Evolutionary conservation across 2,113 vertebrate genomes (phyloP).

Genomic region (Phaetusa simplex): DNA sequence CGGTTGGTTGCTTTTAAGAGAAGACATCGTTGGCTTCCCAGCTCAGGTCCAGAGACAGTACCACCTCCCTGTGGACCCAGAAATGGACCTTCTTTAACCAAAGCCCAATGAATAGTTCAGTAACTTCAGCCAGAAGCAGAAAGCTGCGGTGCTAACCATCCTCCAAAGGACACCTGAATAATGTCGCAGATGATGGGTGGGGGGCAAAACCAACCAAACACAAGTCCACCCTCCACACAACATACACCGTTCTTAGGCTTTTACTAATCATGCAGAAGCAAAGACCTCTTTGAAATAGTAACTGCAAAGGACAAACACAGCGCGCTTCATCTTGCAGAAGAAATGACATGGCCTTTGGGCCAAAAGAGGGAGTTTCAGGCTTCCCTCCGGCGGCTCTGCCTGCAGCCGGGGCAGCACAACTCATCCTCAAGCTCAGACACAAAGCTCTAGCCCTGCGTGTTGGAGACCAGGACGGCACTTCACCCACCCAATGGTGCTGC

Average conservation of each 20-base stretch:
- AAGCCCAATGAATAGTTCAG: neutral
- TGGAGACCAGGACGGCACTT: neutral
- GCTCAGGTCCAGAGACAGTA: neutral
- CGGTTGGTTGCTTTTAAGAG: neutral
- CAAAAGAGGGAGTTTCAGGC: too few relatives aligned
- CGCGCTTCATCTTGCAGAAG: neutral
- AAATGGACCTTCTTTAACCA: neutral
- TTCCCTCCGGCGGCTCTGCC: neutral
- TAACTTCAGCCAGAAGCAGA: neutral
- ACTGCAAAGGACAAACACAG: neutral
- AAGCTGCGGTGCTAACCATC: neutral
- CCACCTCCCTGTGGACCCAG: neutral
- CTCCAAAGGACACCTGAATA: neutral
- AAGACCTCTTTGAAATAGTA: neutral
- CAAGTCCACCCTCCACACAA: neutral
- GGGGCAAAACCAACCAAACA: neutral
- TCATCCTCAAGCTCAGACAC: neutral
- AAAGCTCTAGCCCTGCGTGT: accelerated
- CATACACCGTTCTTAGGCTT: accelerated
- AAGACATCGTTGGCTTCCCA: neutral
- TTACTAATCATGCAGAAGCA: accelerated
- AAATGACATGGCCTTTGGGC: neutral
- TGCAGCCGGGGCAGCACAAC: neutral
- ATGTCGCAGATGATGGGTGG: too few relatives aligned
- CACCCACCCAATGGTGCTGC: accelerated